A percentile compares a stretch with the other conserved stretches of the same genome.
phyloP scores from a whole-genome alignment of 2,113 vertebrate genomes.

The Gallinago undulata region DNA sequence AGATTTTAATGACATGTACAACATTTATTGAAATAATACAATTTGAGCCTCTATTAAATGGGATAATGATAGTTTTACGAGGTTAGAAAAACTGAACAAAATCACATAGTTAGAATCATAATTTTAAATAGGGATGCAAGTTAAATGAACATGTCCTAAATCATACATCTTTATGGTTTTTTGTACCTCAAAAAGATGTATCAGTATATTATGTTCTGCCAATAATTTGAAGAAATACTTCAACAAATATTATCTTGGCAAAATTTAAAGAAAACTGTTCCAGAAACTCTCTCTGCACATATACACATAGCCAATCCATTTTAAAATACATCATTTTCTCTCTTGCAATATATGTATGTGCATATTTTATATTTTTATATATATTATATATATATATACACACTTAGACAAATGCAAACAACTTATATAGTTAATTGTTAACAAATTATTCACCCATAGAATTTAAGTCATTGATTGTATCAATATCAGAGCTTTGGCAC shows the following conservation, averaged over 20 bases:
- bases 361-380: too few species aligned
- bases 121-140: not conserved
- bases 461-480: not conserved
- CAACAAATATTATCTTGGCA: not conserved
- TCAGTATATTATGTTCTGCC: not conserved
- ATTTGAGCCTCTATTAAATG: not conserved
- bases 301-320: not conserved
- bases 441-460: not conserved
- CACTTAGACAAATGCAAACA: not conserved
- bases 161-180: not conserved
- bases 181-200: not conserved
- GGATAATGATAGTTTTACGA: not conserved
- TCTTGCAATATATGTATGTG: not conserved
- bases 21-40: not conserved
- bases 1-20: slow-evolving; percentile 9
- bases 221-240: not conserved
- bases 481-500: not conserved
- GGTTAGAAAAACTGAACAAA: not conserved
- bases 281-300: not conserved
- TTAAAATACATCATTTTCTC: not conserved
- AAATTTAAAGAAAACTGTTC: not conserved
- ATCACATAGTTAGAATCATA: not conserved
- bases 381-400: too few species aligned
- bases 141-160: not conserved
- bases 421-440: not conserved